Base-by-base conservation (phyloP, 1,140 invertebrate species). In the Chrysoperla carnea region DNA sequence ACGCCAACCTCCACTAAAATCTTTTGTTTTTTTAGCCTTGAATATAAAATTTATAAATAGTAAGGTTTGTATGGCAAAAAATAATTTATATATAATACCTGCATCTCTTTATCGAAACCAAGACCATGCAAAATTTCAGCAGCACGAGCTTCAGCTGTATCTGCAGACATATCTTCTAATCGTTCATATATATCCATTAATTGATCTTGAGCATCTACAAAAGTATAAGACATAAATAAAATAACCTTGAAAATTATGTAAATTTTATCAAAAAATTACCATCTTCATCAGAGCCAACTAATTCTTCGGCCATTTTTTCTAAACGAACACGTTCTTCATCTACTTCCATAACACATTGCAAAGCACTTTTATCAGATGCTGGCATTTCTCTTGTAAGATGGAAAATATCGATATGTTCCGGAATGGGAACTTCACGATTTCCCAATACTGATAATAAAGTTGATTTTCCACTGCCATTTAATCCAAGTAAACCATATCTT, bases 1-100 rank as follows among this genome's bases (percentile, higher is more conserved):
- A 43, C 96, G 73, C 96, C 96, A 99, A 58, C 96, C 95, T 71
- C 82, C 92, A 41, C 89, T 94, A 59, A 96, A 97, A 57, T 96
- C 91, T 72, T 88, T 94, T 44, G 89, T 60, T 42, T 58, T 73
- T 55, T 82, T 81, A 3, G 17, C 17, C 17, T 23, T 2, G 5
- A 23, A 23, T 23, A 23, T 23, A 23, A 23, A 23, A 23, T 23
- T 2, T 2, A 2, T 23, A 2, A 23, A 23, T 23, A n/a, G n/a
- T 23, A 23, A 5, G 17, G 17, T 23, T 23, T 23, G 17, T 23
- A 23, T 23, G 17, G 5, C 2, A 23, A 23, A 3, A 23, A 23
- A 23, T 23, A 23, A 23, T 23, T 23, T 23, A 23, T 3, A 23
- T 2, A 23, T 23, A 3, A 3, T 31, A 75, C 62, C 62, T 99